Evolutionary conservation across 2,113 vertebrate genomes (phyloP).

Genomic region (Gymnocephalus cernua): DNA sequence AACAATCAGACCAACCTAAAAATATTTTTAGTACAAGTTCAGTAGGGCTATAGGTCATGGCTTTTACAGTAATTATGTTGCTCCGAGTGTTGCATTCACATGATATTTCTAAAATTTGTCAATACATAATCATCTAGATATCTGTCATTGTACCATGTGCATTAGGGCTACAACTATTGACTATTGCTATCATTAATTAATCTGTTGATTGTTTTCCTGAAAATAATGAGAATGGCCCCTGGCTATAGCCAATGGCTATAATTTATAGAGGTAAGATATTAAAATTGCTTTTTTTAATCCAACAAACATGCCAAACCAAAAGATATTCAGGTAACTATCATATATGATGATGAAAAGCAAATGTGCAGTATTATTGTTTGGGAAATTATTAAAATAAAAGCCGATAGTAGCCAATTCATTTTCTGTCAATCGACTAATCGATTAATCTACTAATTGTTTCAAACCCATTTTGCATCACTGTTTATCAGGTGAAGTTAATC

Average conservation of each 20-base stretch:
- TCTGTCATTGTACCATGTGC: neutral
- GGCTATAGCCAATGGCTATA: neutral
- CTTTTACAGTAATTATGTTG: neutral
- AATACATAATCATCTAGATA: neutral
- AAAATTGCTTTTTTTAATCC: neutral
- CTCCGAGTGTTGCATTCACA: neutral
- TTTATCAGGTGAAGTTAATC: neutral
- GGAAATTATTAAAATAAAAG: neutral
- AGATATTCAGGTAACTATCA: neutral
- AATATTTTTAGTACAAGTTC: neutral
- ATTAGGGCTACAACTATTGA: neutral
- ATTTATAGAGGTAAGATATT: neutral
- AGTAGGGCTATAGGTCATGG: neutral
- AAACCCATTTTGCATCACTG: neutral
- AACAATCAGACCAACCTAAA: neutral
- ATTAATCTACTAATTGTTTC: neutral
- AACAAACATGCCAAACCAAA: neutral
- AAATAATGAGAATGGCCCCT: neutral
- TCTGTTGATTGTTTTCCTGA: neutral
- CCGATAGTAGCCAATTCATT: neutral
- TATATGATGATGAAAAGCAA: neutral
- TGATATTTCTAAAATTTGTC: neutral
- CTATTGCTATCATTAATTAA: neutral
- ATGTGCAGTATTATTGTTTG: neutral
- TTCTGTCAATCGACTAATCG: neutral